phyloP scores from a whole-genome alignment of 2,113 vertebrate genomes.

The Myotis lucifugus region DNA sequence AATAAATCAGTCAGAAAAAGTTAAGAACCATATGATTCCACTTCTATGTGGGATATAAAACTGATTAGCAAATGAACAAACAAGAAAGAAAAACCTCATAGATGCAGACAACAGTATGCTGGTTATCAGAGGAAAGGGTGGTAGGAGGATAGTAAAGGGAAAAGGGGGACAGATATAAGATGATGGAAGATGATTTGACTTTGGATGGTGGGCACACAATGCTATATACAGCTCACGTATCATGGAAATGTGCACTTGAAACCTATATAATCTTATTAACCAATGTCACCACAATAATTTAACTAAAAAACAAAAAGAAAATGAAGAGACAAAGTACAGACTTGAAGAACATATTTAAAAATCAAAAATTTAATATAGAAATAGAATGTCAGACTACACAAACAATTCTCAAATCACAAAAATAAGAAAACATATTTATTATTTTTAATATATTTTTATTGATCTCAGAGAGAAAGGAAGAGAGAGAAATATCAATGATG shows the following conservation, averaged over 20 bases:
- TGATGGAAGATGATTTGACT: background rate
- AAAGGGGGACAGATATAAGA: background rate
- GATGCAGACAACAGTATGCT: background rate
- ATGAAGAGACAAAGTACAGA: background rate
- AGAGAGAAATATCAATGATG: too few relatives aligned
- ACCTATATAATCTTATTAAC: background rate
- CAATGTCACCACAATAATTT: background rate
- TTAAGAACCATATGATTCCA: background rate
- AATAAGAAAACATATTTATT: background rate
- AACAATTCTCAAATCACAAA: background rate
- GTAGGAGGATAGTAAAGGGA: background rate
- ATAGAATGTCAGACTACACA: background rate
- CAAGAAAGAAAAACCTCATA: background rate
- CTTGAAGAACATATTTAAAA: background rate
- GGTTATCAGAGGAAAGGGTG: background rate
- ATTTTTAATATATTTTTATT: too few relatives aligned
- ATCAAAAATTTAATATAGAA: background rate
- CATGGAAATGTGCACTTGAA: background rate
- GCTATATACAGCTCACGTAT: background rate
- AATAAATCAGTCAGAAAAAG: background rate
- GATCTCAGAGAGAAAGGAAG: too few relatives aligned
- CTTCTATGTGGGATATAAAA: background rate
- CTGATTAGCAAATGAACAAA: background rate
- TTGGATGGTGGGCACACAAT: background rate
- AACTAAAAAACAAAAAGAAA: background rate